These are phyloP conservation scores for Napeogenes inachia DNA, from an alignment of 2,888 invertebrate genomes.

Conservation along the genomic window DNA sequence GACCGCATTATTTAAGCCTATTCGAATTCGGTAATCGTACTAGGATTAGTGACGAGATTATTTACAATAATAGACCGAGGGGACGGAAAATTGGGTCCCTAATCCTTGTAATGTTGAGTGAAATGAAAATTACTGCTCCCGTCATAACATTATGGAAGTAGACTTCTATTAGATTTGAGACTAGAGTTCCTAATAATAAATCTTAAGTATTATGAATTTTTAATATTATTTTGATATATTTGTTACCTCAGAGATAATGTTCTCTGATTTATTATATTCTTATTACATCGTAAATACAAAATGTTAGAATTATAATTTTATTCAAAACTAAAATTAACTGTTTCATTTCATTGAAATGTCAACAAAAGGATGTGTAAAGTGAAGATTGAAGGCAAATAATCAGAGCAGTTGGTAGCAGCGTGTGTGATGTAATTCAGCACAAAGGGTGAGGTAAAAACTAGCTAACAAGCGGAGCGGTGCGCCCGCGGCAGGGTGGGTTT, in stretches of 20 bases:
- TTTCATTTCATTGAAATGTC: neutral
- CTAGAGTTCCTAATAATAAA: too few relatives aligned
- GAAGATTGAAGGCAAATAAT: constrained; percentile 23
- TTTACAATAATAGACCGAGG: constrained; percentile 60
- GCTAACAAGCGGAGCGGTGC: constrained; percentile 67
- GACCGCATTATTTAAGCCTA: constrained; percentile 59
- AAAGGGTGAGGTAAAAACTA: constrained; percentile 71
- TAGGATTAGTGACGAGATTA: constrained; percentile 71
- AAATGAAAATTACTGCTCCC: constrained; percentile 50
- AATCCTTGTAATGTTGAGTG: constrained; percentile 54
- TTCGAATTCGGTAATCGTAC: constrained; percentile 64
- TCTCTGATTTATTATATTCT: too few relatives aligned
- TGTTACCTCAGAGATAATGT: too few relatives aligned
- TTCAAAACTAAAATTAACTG: neutral
- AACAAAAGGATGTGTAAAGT: constrained; percentile 5
- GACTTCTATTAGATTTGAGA: too few relatives aligned
- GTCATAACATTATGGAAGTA: too few relatives aligned
- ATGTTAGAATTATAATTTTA: too few relatives aligned
- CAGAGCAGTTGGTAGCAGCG: constrained; percentile 23
- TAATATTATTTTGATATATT: too few relatives aligned
- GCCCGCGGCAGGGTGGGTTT: constrained; percentile 44
- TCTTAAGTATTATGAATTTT: too few relatives aligned
- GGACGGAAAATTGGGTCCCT: constrained; percentile 49
- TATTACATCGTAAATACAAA: too few relatives aligned
- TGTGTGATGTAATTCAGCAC: constrained; percentile 60